Conservation (phyloP, 2,113 vertebrate species). For the Prinia subflava region DNA sequence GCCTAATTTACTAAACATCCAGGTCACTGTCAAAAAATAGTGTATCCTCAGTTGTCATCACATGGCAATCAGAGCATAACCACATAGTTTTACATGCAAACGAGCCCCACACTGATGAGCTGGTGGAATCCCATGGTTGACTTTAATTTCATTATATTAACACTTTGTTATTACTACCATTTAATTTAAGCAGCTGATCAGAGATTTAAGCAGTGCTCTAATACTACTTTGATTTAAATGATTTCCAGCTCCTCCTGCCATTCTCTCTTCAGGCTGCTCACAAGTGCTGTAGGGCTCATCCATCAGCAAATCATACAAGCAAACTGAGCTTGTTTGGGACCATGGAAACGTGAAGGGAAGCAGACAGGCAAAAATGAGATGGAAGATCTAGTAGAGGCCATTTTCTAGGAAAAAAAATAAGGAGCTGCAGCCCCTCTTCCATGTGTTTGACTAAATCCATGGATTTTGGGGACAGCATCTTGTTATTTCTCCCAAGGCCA, state of each 20-base stretch:
- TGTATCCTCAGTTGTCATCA: slow-evolving; percentile 17
- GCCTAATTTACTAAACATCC: slow-evolving; percentile 27
- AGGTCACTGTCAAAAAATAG: slow-evolving; percentile 15
- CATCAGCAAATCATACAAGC: not conserved
- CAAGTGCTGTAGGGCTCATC: not conserved
- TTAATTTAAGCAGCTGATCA: slow-evolving; percentile 36
- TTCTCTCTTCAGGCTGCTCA: not conserved
- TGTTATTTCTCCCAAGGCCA: not conserved
- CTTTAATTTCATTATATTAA: slow-evolving; percentile 16
- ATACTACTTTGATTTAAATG: not conserved
- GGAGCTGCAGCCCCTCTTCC: not conserved
- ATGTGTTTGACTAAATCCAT: not conserved
- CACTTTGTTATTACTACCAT: not conserved
- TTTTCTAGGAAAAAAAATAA: not conserved
- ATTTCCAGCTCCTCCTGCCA: not conserved
- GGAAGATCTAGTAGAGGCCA: not conserved
- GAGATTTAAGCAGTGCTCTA: not conserved
- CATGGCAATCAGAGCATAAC: slow-evolving; percentile 32
- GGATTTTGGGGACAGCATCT: not conserved
- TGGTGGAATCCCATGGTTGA: not conserved
- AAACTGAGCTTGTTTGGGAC: not conserved
- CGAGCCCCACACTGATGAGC: not conserved
- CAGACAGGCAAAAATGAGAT: not conserved
- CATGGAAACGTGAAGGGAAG: not conserved
- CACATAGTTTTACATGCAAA: not conserved